phyloP scores from a whole-genome alignment of 2,888 invertebrate species.

The Dicroscelio sp. region DNA sequence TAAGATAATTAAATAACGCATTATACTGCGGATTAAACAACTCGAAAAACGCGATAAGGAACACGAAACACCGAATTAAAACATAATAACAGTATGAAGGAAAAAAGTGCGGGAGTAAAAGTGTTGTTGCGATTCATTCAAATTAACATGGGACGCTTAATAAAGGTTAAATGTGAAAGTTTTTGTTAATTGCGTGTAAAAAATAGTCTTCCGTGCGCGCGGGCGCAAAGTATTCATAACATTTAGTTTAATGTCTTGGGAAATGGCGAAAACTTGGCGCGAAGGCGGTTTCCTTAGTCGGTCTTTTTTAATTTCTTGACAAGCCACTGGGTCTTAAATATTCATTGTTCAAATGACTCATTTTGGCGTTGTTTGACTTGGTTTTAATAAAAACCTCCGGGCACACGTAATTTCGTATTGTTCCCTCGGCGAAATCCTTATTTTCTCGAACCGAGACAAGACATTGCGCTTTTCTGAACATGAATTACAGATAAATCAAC shows the following conservation, averaged over 20 bases:
- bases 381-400: no score
- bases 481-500: no score
- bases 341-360: no score
- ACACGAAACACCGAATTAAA: not conserved
- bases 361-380: no score
- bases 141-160: constrained; percentile 8
- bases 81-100: constrained; percentile 1
- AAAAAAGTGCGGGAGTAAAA: not conserved
- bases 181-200: constrained; percentile 40
- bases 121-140: constrained; percentile 9
- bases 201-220: not conserved
- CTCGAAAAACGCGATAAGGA: not conserved
- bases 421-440: no score
- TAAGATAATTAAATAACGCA: constrained; percentile 8
- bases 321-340: not conserved
- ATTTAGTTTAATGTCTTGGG: constrained; percentile 26
- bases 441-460: no score
- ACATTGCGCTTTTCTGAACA: no score
- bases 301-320: not conserved
- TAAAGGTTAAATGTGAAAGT: constrained; percentile 9
- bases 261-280: constrained; percentile 18
- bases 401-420: no score
- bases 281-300: not conserved
- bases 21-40: constrained; percentile 8
- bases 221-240: constrained; percentile 32